phyloP scores from a whole-genome alignment of 2,888 invertebrate genomes.

The Agrochola lota region DNA sequence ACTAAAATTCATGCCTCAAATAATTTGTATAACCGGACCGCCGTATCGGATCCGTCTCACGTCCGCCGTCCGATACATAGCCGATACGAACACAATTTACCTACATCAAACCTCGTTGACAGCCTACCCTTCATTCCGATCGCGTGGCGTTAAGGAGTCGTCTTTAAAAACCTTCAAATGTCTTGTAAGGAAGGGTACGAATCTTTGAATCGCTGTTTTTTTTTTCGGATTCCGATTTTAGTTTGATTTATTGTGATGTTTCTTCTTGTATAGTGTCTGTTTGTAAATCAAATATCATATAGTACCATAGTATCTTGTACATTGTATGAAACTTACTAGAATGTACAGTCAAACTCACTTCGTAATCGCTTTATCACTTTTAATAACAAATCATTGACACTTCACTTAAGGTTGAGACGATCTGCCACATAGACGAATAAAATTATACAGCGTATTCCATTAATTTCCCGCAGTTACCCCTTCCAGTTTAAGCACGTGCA shows the following conservation, averaged over 20 bases:
- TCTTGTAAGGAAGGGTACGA: conserved; percentile 46
- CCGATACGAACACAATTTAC: conserved; percentile 79
- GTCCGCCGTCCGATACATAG: conserved; percentile 55
- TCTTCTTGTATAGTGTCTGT: background rate
- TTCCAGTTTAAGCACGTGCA: no score
- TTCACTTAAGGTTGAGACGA: background rate
- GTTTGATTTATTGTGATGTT: conserved; percentile 31
- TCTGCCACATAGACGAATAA: background rate
- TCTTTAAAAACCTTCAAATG: conserved; percentile 64
- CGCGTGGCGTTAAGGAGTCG: conserved; percentile 65
- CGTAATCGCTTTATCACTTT: background rate
- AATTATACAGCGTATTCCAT: background rate
- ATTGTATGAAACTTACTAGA: background rate
- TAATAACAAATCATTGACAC: background rate
- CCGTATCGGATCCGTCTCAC: conserved; percentile 62
- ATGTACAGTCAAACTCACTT: background rate
- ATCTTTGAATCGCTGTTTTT: conserved; percentile 32
- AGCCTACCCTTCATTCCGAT: conserved; percentile 60
- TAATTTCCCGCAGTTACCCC: no score
- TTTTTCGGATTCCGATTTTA: conserved; percentile 37
- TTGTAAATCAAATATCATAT: background rate
- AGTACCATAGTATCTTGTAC: background rate
- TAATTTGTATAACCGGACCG: conserved; percentile 41
- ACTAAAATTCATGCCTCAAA: conserved; percentile 33
- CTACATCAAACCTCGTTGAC: conserved; percentile 75